phyloP scores from a whole-genome alignment of 2,888 invertebrate species.

The Chrysodeixis includens region DNA sequence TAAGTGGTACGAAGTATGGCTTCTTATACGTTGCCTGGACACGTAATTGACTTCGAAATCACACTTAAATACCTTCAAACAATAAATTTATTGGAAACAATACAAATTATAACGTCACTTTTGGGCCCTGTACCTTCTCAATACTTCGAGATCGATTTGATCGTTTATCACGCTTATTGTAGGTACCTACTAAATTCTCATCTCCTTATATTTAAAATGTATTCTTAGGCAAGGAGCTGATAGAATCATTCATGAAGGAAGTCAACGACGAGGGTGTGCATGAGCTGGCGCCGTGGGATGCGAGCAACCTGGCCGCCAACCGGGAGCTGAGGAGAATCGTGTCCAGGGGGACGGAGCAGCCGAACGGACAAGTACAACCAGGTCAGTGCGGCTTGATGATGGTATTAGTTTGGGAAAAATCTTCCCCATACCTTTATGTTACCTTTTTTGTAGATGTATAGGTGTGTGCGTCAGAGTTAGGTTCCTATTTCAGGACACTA shows the following conservation, averaged over 20 bases:
- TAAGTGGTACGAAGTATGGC: not conserved
- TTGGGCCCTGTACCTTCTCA: too few relatives aligned
- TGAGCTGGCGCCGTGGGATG: constrained; percentile 90
- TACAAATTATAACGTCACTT: too few relatives aligned
- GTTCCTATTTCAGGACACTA: too few relatives aligned
- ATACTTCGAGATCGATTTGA: too few relatives aligned
- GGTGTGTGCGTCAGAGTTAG: too few relatives aligned
- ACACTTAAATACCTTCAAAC: not conserved
- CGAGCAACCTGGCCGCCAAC: constrained; percentile 70
- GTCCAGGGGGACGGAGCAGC: constrained; percentile 76
- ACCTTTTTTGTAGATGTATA: too few relatives aligned
- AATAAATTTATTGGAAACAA: not conserved
- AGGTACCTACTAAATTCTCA: too few relatives aligned
- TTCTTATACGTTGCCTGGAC: not conserved
- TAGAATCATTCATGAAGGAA: constrained; percentile 95
- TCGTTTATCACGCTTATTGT: too few relatives aligned
- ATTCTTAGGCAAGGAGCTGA: constrained; percentile 95
- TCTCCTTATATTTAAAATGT: not conserved
- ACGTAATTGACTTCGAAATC: not conserved
- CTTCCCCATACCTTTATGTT: too few relatives aligned
- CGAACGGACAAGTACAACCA: constrained; percentile 66
- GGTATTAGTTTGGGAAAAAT: not conserved
- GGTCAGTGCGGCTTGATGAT: constrained; percentile 63
- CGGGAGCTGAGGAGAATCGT: constrained; percentile 72
- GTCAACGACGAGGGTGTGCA: constrained; percentile 93